A percentile compares a stretch with the other conserved stretches of the same genome.
These are phyloP conservation scores for Mormyrus lacerda DNA, from an alignment of 2,113 vertebrate species.

Conservation along the genomic window DNA sequence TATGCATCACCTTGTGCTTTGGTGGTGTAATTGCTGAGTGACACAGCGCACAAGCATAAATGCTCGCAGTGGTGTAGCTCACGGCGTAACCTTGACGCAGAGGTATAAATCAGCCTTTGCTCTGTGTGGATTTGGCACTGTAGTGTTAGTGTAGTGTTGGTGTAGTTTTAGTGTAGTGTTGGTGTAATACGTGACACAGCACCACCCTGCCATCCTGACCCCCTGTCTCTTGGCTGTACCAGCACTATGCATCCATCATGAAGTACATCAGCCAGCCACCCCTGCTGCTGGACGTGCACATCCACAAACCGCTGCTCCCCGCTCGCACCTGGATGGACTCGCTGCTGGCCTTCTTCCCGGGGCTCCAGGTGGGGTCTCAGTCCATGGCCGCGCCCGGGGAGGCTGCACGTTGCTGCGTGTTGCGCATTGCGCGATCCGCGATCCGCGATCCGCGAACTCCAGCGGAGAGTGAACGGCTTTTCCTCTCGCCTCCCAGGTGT, in stretches of 20 bases:
- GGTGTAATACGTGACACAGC: background rate
- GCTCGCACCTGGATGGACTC: conserved; percentile 99
- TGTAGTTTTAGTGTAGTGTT: background rate
- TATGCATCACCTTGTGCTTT: background rate
- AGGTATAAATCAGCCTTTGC: background rate
- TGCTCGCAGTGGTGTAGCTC: background rate
- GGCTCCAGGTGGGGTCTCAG: conserved; percentile 74
- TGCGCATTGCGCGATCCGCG: too few species aligned
- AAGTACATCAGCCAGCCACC: conserved; percentile 97
- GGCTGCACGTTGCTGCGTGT: background rate
- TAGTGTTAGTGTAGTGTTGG: background rate
- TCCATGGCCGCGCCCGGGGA: background rate
- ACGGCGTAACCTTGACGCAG: background rate
- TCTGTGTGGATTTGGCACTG: background rate
- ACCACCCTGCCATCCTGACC: background rate
- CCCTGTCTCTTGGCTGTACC: conserved; percentile 15
- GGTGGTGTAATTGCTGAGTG: background rate
- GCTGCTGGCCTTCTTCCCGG: conserved; percentile 93
- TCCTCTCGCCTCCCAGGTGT: conserved; percentile 62
- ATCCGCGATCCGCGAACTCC: background rate
- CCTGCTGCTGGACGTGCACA: conserved; percentile 90
- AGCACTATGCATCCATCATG: conserved; percentile 99
- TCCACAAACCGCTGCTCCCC: conserved; percentile 95
- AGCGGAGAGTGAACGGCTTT: background rate
- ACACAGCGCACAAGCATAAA: background rate